Evolutionary conservation across 2,113 vertebrate species (phyloP), one percentile per base, ranked within the genome.

Genomic region (Geothlypis trichas): DNA sequence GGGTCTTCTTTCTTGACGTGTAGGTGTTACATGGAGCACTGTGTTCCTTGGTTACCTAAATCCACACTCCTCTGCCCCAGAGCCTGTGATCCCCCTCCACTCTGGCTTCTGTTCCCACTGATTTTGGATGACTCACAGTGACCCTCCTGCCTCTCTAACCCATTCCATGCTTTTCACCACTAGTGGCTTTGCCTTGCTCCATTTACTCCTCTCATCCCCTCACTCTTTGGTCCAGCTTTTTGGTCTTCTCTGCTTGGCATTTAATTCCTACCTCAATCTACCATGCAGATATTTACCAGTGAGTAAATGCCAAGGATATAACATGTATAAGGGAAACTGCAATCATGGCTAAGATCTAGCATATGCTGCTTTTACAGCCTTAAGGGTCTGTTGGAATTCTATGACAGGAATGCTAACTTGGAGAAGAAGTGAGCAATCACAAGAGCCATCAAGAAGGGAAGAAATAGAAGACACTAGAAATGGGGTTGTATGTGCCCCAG

Each of bases 51-150:
- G 5, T 44, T 71, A 42, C 39, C 28, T 59, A 26, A 75, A 67
- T 42, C 44, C n/a, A 18, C 1, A 0, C 0, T 41, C 10, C 67
- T 79, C 72, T 83, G 10, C 2, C 13, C 3, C 30, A 74, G 18
- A 74, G 24, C 13, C 8, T 41, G 21, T 51, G 21, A 19, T 72
- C 3, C 11, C 5, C 21, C 9, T 69, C 13, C 8, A 19, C 11
- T 52, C 39, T 39, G 47, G 3, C 5, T 83, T 39, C 15, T 35
- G 7, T 67, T 74, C 13, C 13, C 17, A 42, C 14, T 44, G 31
- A 9, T 7, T 90, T 62, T 57, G 22, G 14, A 42, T 28, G 22
- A 39, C 13, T 10, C 1, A 0, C 13, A 67, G 44, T 11, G 3
- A 10, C 12, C 6, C 10, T 92, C 3, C 44, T 51, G 21, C 28